Evolutionary conservation across 2,797 vertebrate genomes (phyloP), one percentile per base, ranked within the genome.

Genomic region (Paramormyrops hopkinsi): DNA sequence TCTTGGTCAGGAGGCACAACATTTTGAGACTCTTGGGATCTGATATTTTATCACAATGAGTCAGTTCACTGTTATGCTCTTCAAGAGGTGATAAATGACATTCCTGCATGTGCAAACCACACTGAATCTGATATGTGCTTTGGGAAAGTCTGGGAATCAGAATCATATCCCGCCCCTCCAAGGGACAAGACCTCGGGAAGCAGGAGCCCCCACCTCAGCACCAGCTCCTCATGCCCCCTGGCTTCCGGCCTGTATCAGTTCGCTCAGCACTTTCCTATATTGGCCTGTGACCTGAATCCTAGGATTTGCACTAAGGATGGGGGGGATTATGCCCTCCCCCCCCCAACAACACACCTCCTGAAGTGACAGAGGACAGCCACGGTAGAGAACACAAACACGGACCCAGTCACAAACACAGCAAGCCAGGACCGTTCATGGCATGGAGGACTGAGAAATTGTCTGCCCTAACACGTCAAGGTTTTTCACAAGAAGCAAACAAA

Each of bases 241-340:
- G 48, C 50, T 53, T 25, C 19, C 12, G 6, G 5, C 25, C 25
- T 19, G 2, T 56, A 54, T 94, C 90, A 94, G 94, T 93, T 94
- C 91, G 95, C 94, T 92, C 93, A 94, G 96, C 96, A 95, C 91
- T 95, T 95, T 95, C 93, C 94, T 91, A 93, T 88, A 94, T 95
- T 93, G 94, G 92, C 91, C 90, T 89, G 90, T 95, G 96, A 96
- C 96, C 96, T 93, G 92, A 97, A 97, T 97, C 95, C 95, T 92
- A 90, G 96, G 95, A 96, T 96, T 96, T 94, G 90, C 93, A 91
- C 92, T 95, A 94, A 96, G 94, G 92, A 90, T 90, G 91, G 90
- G 89, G 89, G 89, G 93, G 94, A 96, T 96, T 96, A 97, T 92
- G 92, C 93, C 90, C n/a, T n/a, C 54, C n/a, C 90, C 92, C 92